phyloP scores from a whole-genome alignment of 2,113 vertebrate genomes.

The Triplophysa siluroides region DNA sequence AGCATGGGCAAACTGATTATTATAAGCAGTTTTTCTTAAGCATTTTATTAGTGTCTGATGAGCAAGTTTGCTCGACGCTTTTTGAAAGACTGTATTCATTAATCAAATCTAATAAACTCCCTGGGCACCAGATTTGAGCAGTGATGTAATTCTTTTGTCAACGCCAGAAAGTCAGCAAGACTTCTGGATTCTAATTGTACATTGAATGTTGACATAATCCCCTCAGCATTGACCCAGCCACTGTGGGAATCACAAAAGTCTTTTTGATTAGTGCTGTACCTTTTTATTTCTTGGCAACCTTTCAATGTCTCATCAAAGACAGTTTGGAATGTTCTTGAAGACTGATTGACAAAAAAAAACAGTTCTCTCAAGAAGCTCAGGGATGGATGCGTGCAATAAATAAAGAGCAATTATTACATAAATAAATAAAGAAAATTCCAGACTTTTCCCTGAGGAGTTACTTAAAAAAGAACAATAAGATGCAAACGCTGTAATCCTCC shows the following conservation, averaged over 20 bases:
- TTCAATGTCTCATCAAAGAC: constrained; percentile 69
- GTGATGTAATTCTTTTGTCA: constrained; percentile 61
- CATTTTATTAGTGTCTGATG: constrained; percentile 11
- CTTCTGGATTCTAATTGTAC: constrained; percentile 61
- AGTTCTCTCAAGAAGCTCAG: constrained; percentile 52
- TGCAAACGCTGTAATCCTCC: constrained; percentile 65
- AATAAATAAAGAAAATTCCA: constrained; percentile 24
- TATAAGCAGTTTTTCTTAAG: constrained; percentile 1
- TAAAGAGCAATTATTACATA: constrained; percentile 27
- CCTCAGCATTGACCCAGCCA: constrained; percentile 57
- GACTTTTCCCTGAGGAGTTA: constrained; percentile 58
- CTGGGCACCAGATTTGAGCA: constrained; percentile 47
- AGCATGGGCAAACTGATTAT: not conserved
- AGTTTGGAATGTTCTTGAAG: constrained; percentile 54
- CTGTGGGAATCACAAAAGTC: constrained; percentile 57
- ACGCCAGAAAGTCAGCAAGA: constrained; percentile 60
- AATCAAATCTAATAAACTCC: constrained; percentile 53
- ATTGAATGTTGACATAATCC: constrained; percentile 65
- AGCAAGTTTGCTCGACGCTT: constrained; percentile 37
- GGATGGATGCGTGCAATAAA: constrained; percentile 58
- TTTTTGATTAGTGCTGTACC: constrained; percentile 67
- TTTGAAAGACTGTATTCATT: constrained; percentile 53
- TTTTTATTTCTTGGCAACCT: constrained; percentile 52
- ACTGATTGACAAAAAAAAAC: constrained; percentile 50
- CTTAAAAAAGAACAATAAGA: constrained; percentile 60